A percentile compares a stretch with the other conserved stretches of the same genome.
Conservation (phyloP, 2,113 vertebrate species). For the Symphodus melops region DNA sequence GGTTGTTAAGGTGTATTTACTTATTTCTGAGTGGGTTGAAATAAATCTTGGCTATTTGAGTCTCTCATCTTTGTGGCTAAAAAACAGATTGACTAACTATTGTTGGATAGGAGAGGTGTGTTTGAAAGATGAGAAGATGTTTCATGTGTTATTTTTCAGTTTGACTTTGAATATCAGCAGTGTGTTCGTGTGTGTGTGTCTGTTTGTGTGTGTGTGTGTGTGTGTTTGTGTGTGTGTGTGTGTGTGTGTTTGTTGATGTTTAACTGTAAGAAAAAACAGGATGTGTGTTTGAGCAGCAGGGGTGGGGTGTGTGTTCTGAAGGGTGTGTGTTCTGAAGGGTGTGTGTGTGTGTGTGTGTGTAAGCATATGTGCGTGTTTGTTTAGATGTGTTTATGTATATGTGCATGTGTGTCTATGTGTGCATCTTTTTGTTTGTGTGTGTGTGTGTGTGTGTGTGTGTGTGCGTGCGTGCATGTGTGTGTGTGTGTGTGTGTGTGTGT, state of each 20-base stretch:
- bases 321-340: slow-evolving; percentile 51
- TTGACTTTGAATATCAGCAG: slow-evolving; percentile 15
- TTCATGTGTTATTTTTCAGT: slow-evolving; percentile 21
- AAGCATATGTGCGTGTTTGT: slow-evolving; percentile 30
- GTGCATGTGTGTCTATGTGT: slow-evolving; percentile 16
- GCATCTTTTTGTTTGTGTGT: slow-evolving; percentile 27
- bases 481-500: slow-evolving; percentile 47
- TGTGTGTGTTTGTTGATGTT: slow-evolving; percentile 35
- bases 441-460: slow-evolving; percentile 27
- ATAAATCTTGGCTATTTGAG: slow-evolving; percentile 58
- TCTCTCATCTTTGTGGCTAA: slow-evolving; percentile 41
- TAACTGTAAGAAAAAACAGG: slow-evolving; percentile 66
- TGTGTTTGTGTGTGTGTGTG: slow-evolving; percentile 37
- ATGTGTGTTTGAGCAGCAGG: slow-evolving; percentile 66
- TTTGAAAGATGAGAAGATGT: not conserved
- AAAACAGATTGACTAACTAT: slow-evolving; percentile 29
- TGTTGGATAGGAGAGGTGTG: slow-evolving; percentile 12
- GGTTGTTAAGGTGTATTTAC: slow-evolving; percentile 18
- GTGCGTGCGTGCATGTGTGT: not conserved
- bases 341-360: slow-evolving; percentile 22
- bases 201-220: slow-evolving; percentile 38
- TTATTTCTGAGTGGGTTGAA: slow-evolving; percentile 40
- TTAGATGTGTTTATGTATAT: slow-evolving; percentile 34
- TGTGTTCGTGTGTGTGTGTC: slow-evolving; percentile 20
- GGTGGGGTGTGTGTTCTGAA: slow-evolving; percentile 70